Conservation (phyloP, 2,113 vertebrate genomes). For the Reinhardtius hippoglossoides region DNA sequence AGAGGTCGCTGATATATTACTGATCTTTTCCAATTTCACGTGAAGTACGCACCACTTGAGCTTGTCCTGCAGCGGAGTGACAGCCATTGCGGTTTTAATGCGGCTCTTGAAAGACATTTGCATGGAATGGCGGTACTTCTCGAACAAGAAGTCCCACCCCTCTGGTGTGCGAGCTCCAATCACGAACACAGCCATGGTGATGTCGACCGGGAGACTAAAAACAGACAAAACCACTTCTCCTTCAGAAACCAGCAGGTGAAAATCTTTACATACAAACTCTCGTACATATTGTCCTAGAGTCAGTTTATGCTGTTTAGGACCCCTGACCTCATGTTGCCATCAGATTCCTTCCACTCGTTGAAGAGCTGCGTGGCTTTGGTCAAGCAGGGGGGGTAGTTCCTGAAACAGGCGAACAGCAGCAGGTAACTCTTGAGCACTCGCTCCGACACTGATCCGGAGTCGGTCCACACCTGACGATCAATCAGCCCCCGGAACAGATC, state of each 20-base stretch:
- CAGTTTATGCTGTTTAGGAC: neutral
- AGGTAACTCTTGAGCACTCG: conserved; percentile 85
- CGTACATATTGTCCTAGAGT: neutral
- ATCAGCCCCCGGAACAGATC: conserved; percentile 85
- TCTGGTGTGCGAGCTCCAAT: conserved; percentile 85
- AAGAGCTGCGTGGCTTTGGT: conserved; percentile 84
- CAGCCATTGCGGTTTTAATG: conserved; percentile 84
- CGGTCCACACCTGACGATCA: conserved; percentile 87
- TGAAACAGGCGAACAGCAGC: conserved; percentile 85
- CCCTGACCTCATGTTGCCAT: conserved; percentile 86
- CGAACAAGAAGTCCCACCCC: conserved; percentile 91
- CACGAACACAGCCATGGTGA: conserved; percentile 87
- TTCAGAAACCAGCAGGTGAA: neutral
- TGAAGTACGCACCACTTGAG: conserved; percentile 83
- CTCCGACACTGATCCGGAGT: conserved; percentile 86
- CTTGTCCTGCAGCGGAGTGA: conserved; percentile 81
- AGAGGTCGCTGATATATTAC: neutral
- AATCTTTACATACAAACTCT: neutral
- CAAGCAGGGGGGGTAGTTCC: conserved; percentile 84
- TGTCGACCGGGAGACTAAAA: conserved; percentile 86
- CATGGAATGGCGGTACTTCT: conserved; percentile 83
- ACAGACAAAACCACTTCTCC: neutral
- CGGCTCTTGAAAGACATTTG: conserved; percentile 82
- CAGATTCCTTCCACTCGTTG: conserved; percentile 85
- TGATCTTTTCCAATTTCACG: rapidly evolving